Base-by-base conservation (phyloP, 92 coral and sea anemone genomes). In the Porites cylindrica region DNA sequence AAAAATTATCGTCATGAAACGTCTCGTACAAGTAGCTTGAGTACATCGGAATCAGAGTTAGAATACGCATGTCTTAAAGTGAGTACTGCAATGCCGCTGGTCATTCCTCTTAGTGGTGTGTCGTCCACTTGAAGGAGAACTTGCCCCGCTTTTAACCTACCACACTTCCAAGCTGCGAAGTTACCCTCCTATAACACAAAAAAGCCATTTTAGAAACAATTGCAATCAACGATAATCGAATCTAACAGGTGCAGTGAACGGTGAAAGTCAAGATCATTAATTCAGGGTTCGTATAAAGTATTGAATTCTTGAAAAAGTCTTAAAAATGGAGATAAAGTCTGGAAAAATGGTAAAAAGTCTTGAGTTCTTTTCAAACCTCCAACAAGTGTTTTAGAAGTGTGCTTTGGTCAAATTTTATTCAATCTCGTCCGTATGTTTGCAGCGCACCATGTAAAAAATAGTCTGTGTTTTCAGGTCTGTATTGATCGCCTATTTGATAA, bases 51-150 rank as follows among this genome's bases (percentile, higher is more conserved):
- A 50, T 97, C 95, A 14, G 89, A 88, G 72, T 83, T 93, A 66
- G 96, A 76, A 82, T 93, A 97, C 9, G 99, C 98, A 32, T 94
- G 98, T 72, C 99, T 91, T 63, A 97, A 74, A 7, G 96, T 93
- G 83, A 97, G 91, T 18, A 93, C 92, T 17, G 97, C 98, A 38
- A 91, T 88, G 18, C 94, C 98, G 66, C 93, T 95, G 32, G 99
- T 91, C 89, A 97, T 94, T 68, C 92, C 98, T 50, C 90, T 88
- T 2, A 95, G 86, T 8, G 96, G 80, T 56, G 83, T 93, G 50
- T 84, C 94, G 87, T 97, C 93, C 79, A 97, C 96, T 72, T 90
- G 90, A 66, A 93, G 75, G 12, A 97, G 89, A 76, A 82, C 89
- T 71, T 95, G 99, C 71, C 98, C 99, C 21, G 93, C 88, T 69